Evolutionary conservation across 64 coral and sea anemone species (phyloP), one percentile per base, ranked within the genome.

Genomic region (Platygyra sinensis): DNA sequence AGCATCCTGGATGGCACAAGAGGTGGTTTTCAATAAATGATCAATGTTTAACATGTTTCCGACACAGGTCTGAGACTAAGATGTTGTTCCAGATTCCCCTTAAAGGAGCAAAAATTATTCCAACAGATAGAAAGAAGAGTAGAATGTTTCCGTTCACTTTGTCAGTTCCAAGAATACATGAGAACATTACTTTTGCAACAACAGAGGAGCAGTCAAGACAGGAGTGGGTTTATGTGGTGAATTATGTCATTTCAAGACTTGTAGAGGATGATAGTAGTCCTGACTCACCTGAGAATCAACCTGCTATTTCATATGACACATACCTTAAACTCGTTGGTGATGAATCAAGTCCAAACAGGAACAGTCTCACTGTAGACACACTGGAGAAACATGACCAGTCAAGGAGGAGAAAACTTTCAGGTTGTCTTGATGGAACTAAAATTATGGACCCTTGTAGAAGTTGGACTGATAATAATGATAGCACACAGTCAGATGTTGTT

Each of bases 11-110:
- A 7, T 96, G 95, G 95, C 91, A 96, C 42, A 96, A 96, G 67
- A 92, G 95, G n/a, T 96, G 95, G 95, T 93, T 96, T 87, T 76
- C 78, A 24, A 73, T 96, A 27, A 96, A 83, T 50, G 82, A 88
- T 31, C 87, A 88, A 67, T 96, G 95, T 54, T 87, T 96, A 65
- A 96, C 83, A 88, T 96, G 95, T 57, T 96, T 80, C 77, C 80
- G 72, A 69, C 86, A 96, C 39, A 87, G 88, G 51, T 93, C 91
- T 82, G 95, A 96, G 25, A 81, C 77, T 24, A 96, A 93, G 59
- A 93, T 96, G 95, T 79, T 96, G 28, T 96, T 96, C 82, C 87
- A 96, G 80, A 93, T 96, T 79, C 95, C 95, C 16, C 88, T 96
- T 3, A 92, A 78, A 31, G 86, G 90, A 59, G 95, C 88, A 20